Conservation (phyloP, 2,888 invertebrate genomes). For the Vannuccia rotundouncinata region DNA sequence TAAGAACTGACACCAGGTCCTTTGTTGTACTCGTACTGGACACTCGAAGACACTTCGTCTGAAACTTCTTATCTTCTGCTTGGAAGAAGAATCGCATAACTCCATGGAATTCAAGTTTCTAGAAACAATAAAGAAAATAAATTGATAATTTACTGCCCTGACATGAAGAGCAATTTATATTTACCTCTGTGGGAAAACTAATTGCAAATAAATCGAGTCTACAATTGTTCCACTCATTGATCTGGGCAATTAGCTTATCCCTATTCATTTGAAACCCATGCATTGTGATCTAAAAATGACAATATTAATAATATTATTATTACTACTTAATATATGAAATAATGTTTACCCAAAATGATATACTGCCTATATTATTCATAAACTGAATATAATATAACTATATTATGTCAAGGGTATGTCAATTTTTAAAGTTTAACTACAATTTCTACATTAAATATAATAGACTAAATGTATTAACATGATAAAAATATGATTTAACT, state of each 20-base stretch:
- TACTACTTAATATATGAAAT: no score
- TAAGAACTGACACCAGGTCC: slow-evolving; percentile 90
- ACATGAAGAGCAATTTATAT: background rate
- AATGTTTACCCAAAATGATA: no score
- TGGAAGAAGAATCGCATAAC: slow-evolving; percentile 99
- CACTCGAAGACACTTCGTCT: slow-evolving; percentile 95
- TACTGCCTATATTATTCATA: no score
- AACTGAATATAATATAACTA: no score
- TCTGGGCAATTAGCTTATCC: slow-evolving; percentile 16
- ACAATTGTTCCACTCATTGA: slow-evolving; percentile 41
- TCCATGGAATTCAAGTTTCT: slow-evolving; percentile 96
- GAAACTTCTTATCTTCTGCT: slow-evolving; percentile 83
- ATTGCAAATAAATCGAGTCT: slow-evolving; percentile 40
- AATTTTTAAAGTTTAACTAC: no score
- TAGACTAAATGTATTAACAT: no score
- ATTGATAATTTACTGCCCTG: background rate
- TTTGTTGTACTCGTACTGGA: slow-evolving; percentile 89
- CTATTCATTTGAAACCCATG: background rate
- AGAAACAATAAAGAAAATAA: slow-evolving; percentile 46
- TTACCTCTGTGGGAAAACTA: slow-evolving; percentile 40
- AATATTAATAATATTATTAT: background rate
- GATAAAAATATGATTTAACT: no score
- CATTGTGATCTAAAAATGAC: background rate
- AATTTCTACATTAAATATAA: no score
- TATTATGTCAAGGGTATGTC: no score